Evolutionary conservation across 2,113 vertebrate species (phyloP).

Genomic region (Cyphomyrus plagiostoma): DNA sequence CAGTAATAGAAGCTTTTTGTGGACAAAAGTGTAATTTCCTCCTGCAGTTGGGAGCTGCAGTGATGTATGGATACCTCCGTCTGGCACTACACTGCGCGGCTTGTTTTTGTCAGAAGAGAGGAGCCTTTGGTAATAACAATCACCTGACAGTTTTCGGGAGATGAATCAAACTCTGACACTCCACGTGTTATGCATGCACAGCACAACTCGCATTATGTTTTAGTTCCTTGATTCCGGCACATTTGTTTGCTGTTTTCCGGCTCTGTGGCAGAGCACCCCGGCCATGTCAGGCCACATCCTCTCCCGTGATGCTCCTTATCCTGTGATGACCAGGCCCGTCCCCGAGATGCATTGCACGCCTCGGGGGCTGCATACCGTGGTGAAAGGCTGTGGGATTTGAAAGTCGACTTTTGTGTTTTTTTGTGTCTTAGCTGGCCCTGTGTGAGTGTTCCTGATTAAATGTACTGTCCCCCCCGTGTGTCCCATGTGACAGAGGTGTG

Average conservation of each 20-base stretch:
- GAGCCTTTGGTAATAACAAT: background rate
- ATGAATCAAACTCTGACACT: background rate
- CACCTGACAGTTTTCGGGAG: background rate
- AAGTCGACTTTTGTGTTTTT: background rate
- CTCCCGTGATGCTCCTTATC: background rate
- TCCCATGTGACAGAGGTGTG: conserved; percentile 72
- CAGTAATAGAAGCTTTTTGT: conserved; percentile 1
- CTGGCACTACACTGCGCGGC: background rate
- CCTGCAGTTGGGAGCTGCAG: background rate
- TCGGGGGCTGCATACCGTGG: background rate
- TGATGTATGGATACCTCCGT: conserved; percentile 4
- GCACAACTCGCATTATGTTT: background rate
- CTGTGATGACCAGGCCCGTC: background rate
- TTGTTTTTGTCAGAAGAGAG: background rate
- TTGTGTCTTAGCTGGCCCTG: background rate
- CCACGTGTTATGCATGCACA: background rate
- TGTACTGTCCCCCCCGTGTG: background rate
- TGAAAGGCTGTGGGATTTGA: background rate
- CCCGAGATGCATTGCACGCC: background rate
- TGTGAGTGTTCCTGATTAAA: background rate
- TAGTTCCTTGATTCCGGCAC: background rate
- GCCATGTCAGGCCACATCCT: background rate
- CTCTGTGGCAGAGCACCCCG: background rate
- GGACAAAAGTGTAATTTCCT: conserved; percentile 15
- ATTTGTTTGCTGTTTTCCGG: background rate